phyloP scores from a whole-genome alignment of 2,888 invertebrate species.

The Andrena flavipes region DNA sequence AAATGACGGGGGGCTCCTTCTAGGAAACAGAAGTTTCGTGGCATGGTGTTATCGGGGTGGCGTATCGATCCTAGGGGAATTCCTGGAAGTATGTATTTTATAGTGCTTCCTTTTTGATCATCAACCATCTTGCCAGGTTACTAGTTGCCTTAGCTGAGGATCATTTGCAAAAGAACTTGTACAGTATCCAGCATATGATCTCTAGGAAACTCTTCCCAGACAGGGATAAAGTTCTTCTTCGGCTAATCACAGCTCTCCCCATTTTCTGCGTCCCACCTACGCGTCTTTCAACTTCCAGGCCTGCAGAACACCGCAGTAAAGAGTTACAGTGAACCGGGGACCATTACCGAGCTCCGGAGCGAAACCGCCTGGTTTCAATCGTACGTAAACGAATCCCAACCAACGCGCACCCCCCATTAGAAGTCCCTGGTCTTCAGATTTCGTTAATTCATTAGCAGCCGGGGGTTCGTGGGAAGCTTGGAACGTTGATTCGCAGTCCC shows the following conservation, averaged over 20 bases:
- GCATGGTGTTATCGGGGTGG: too few species aligned
- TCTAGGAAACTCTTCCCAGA: neutral
- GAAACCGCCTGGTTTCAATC: neutral
- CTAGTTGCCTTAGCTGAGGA: too few species aligned
- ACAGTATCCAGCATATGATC: too few species aligned
- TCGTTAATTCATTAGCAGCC: constrained; percentile 55
- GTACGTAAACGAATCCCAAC: constrained; percentile 10
- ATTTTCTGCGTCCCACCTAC: neutral
- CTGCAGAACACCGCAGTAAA: neutral
- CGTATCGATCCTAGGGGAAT: neutral
- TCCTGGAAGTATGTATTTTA: neutral
- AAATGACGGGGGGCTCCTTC: neutral
- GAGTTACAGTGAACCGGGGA: neutral
- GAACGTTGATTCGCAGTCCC: constrained; percentile 19
- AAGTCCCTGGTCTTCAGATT: constrained; percentile 57
- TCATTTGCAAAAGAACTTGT: too few species aligned
- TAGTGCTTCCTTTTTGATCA: too few species aligned
- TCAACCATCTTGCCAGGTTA: too few species aligned
- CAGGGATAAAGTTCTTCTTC: neutral
- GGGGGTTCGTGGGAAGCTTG: constrained; percentile 1
- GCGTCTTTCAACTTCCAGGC: too few species aligned
- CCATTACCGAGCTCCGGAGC: neutral
- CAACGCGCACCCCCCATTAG: constrained; percentile 28
- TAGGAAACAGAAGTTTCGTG: neutral
- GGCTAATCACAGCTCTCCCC: neutral